Base-by-base conservation (phyloP, 2,797 vertebrate genomes). In the Eremophila alpestris region DNA sequence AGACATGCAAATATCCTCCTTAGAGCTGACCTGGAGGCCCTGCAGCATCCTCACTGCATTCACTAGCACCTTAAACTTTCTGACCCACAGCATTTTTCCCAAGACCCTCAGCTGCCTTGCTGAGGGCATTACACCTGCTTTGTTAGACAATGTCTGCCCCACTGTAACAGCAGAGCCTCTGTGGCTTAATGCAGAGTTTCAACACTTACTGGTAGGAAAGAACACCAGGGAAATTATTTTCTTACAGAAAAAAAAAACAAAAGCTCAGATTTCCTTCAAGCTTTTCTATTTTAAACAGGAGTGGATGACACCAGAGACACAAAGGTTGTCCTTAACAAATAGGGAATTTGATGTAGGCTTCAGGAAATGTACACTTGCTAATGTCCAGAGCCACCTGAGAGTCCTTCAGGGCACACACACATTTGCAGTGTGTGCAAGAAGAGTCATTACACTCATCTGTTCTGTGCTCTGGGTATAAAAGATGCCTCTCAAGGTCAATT, bases 401-500 rank as follows among this genome's bases (percentile, higher is more conserved):
- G 46, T 90, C 32, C 45, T 87, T 87, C 58, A 77, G 62, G 84
- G 45, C 5, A 3, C n/a, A 17, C 30, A 52, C 23, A 8, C 0
- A 1, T 43, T 78, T 74, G 81, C 9, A 51, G 56, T 54, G 30
- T 5, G 1, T 73, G 87, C 60, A 92, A 46, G n/a, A 51, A 87
- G 48, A 56, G 46, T 60, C 27, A 27, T 82, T 85, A 29, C 1
- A 0, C 68, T 92, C 71, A 89, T 93, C 43, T 70, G 34, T 82
- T 92, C 70, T 77, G 52, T 93, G 49, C 51, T 79, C 43, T 34
- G 45, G 38, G 16, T 78, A 41, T 43, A 90, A 89, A 30, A 46
- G 65, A 67, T 75, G 77, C 63, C 56, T 94, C 75, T 83, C 55
- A 78, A 95, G 71, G 69, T 49, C 70, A 86, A 74, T 92, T 91